Percentiles rank a stretch among this genome's conserved stretches.
These are phyloP conservation scores for Nymphalis c-album DNA, from an alignment of 2,888 invertebrate genomes.

Conservation along the genomic window DNA sequence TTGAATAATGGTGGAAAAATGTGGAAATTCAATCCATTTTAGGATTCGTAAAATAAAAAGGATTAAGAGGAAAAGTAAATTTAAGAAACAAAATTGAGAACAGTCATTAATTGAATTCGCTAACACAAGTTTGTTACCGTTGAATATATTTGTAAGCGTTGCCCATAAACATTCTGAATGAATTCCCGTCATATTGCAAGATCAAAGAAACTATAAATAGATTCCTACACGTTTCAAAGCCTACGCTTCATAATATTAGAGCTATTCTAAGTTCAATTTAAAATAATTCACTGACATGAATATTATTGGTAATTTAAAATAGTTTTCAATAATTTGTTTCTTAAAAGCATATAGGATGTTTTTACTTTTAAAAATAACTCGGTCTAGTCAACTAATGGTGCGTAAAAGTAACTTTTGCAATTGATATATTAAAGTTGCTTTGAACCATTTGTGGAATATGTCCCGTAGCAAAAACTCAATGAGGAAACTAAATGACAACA, in stretches of 20 bases:
- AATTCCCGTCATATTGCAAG: slow-evolving; percentile 4
- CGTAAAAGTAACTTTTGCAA: slow-evolving; percentile 9
- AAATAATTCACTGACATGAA: too few species aligned
- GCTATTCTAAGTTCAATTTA: too few species aligned
- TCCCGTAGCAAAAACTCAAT: slow-evolving; percentile 17
- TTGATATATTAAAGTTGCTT: slow-evolving; percentile 9
- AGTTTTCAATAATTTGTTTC: neutral
- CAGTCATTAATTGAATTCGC: too few species aligned
- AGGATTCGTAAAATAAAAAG: too few species aligned
- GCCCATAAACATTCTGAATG: neutral
- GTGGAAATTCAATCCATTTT: too few species aligned
- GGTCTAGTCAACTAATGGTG: neutral
- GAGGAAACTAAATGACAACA: slow-evolving; percentile 16
- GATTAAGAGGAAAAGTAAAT: too few species aligned
- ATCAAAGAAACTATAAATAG: neutral
- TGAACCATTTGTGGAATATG: slow-evolving; percentile 11
- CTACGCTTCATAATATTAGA: neutral
- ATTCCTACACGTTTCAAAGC: too few species aligned
- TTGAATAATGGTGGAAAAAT: too few species aligned
- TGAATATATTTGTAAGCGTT: neutral
- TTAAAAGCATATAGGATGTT: neutral
- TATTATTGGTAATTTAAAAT: too few species aligned
- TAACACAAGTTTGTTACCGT: neutral
- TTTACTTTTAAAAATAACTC: slow-evolving; percentile 2
- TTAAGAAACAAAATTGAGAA: too few species aligned